Evolutionary conservation across 2,888 invertebrate species (phyloP).

Genomic region (Gari tellinella): DNA sequence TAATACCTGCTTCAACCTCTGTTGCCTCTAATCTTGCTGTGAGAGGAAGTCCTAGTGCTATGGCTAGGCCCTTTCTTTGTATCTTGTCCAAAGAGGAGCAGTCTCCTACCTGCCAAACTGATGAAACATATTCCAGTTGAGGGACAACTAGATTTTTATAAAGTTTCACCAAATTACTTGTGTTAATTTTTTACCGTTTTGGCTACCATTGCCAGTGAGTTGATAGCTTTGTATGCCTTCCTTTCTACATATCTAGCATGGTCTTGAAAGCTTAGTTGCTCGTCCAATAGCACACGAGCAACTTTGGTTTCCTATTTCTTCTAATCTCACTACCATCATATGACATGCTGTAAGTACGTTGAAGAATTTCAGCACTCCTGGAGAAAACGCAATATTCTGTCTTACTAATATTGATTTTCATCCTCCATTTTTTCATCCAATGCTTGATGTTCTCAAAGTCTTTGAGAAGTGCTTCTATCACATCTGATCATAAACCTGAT

Average conservation of each 20-base stretch:
- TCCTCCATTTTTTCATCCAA: conserved; percentile 27
- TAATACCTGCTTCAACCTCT: conserved; percentile 7
- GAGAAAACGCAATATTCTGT: not conserved
- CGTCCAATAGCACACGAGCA: conserved; percentile 22
- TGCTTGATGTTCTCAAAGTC: conserved; percentile 6
- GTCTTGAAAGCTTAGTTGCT: conserved; percentile 10
- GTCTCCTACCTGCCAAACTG: conserved; percentile 20
- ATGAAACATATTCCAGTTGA: conserved; percentile 21
- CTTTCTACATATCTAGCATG: conserved; percentile 7
- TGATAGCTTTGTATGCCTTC: conserved; percentile 1
- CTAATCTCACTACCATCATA: not conserved
- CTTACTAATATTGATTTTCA: conserved; percentile 11
- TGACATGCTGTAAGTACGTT: too few species aligned
- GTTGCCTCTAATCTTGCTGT: conserved; percentile 14
- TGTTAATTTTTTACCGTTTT: conserved; percentile 7
- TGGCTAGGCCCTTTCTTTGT: too few species aligned
- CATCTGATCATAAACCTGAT: not conserved
- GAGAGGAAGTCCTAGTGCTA: conserved; percentile 4
- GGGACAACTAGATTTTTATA: conserved; percentile 3
- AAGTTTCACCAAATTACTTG: conserved; percentile 6
- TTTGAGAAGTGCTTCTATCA: not conserved
- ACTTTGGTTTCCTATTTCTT: not conserved
- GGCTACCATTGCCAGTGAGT: not conserved
- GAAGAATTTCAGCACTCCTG: not conserved
- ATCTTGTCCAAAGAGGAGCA: conserved; percentile 1